A percentile compares a stretch with the other conserved stretches of the same genome.
Conservation (phyloP, 2,113 vertebrate genomes). For the Heptranchias perlo region DNA sequence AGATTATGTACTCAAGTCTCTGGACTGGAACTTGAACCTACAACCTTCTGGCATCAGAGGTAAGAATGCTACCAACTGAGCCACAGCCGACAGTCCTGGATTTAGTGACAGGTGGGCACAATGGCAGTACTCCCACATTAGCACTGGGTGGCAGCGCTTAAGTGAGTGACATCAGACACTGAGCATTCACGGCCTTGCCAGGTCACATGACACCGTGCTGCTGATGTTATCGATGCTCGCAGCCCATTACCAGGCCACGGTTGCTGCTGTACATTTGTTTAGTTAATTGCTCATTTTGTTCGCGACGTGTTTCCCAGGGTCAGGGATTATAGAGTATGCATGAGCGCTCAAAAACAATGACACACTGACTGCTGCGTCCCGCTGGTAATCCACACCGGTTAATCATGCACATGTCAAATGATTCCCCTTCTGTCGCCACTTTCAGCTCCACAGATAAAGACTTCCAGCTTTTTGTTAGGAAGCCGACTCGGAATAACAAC, state of each 20-base stretch:
- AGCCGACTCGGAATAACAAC: not conserved
- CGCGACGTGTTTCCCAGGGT: conserved; percentile 51
- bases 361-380: conserved; percentile 11
- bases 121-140: not conserved
- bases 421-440: not conserved
- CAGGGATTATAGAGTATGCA: conserved; percentile 53
- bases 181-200: not conserved
- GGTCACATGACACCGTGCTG: conserved; percentile 1
- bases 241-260: conserved; percentile 50
- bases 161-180: conserved; percentile 6
- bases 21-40: not conserved
- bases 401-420: conserved; percentile 17
- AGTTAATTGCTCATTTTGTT: conserved; percentile 69
- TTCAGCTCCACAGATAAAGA: not conserved
- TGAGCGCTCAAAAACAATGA: conserved; percentile 56
- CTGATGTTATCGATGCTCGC: conserved; percentile 29
- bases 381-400: conserved; percentile 10
- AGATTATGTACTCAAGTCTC: no score
- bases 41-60: not conserved
- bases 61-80: no score
- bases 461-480: not conserved
- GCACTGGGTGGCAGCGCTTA: not conserved
- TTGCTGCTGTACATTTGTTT: conserved; percentile 61
- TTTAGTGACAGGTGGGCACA: not conserved
- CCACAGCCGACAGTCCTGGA: no score